Evolutionary conservation across 2,113 vertebrate species (phyloP), one percentile per base, ranked within the genome.

Genomic region (Cygnus buccinator): DNA sequence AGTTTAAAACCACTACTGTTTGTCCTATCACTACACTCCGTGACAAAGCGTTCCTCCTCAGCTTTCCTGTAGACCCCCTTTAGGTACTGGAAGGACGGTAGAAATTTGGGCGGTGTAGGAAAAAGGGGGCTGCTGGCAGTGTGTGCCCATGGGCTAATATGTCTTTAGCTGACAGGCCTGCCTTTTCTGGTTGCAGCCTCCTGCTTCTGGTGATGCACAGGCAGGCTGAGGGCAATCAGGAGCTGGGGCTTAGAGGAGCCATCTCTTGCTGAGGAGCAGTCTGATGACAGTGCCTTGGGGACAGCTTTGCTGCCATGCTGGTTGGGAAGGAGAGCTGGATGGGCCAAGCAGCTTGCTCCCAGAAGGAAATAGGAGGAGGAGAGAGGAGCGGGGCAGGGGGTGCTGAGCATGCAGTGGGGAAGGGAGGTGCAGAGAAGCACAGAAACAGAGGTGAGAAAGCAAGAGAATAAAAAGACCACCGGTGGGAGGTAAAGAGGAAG

Each of bases 241-340:
- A 70, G 44, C 23, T 63, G 71, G 26, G 44, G 8, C 19, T 84
- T 1, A 1, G 50, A 54, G 13, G 8, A 70, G 13, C 28, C 0
- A 0, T 35, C 9, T 17, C n/a, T 28, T 63, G 48, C 46, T n/a
- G 63, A 8, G 13, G 33, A 35, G 79, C 54, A 89, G 11, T 12
- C 61, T 48, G 23, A 26, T 2, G 10, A 55, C 48, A 57, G n/a
- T 48, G 61, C 44, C 58, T 4, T 39, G 39, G 25, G 58, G 11
- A 66, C 11, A 39, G 22, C 59, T 76, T 75, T 70, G 9, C 58
- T 92, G 35, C 19, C 9, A 1, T 83, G 19, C 19, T 76, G 44
- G 13, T 50, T 46, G 18, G 17, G 14, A 63, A 86, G n/a, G 19
- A 81, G 70, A 3, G 6, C 25, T 50, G 76, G 26, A 58, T 73